Conservation (phyloP, 2,888 invertebrate genomes). For the Trichogramma dendrolimi region DNA sequence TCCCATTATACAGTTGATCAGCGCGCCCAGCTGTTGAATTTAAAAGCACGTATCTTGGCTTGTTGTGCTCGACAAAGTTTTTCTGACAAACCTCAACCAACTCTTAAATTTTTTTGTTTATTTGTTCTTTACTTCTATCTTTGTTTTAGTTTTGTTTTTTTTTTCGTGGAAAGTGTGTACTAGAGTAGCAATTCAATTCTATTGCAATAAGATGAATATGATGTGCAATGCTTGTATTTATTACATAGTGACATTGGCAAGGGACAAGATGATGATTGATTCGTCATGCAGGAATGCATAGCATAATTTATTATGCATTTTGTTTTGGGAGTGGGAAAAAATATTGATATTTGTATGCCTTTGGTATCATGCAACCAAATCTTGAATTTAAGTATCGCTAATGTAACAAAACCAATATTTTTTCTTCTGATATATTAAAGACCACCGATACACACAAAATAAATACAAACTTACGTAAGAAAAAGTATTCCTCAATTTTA, state of each 20-base stretch:
- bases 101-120: conserved; percentile 17
- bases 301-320: conserved; percentile 8
- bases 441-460: too few relatives aligned
- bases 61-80: conserved; percentile 21
- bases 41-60: conserved; percentile 43
- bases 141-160: conserved; percentile 4
- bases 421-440: too few relatives aligned
- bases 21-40: conserved; percentile 45
- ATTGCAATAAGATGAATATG: neutral
- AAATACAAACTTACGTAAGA: too few relatives aligned
- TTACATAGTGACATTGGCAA: neutral
- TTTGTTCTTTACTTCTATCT: conserved; percentile 13
- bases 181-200: conserved; percentile 24
- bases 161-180: conserved; percentile 10
- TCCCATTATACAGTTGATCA: too few relatives aligned
- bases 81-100: conserved; percentile 28
- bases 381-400: neutral
- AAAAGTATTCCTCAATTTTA: too few relatives aligned
- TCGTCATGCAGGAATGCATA: conserved; percentile 25
- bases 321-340: conserved; percentile 5
- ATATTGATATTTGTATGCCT: conserved; percentile 10
- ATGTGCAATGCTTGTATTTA: neutral
- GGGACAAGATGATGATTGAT: neutral
- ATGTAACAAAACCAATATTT: neutral
- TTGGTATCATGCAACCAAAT: too few relatives aligned